Conservation (phyloP, 2,888 invertebrate genomes). For the Metacarcinus magister region DNA sequence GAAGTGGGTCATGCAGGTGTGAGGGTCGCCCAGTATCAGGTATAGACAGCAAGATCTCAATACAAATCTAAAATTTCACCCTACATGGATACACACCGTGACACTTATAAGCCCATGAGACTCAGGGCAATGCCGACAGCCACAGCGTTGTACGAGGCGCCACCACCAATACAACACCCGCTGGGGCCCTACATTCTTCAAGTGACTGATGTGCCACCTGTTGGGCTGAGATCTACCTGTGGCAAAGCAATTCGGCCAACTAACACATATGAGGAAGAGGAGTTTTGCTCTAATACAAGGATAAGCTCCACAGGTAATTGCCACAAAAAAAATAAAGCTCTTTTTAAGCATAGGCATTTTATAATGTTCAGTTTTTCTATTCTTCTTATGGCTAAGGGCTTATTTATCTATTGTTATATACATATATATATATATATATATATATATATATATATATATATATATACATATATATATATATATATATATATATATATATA, state of each 20-base stretch:
- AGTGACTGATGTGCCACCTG: constrained; percentile 5
- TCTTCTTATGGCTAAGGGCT: not conserved
- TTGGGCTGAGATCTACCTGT: not conserved
- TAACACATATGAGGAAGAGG: not conserved
- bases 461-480: too few species aligned
- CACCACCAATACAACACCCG: not conserved
- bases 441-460: too few species aligned
- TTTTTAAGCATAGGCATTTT: not conserved
- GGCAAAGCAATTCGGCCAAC: not conserved
- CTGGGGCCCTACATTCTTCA: not conserved
- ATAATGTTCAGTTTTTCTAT: not conserved
- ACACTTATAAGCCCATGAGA: not conserved
- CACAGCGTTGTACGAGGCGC: not conserved
- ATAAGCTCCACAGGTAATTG: not conserved
- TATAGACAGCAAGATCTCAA: not conserved
- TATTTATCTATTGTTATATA: not conserved
- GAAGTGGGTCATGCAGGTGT: not conserved
- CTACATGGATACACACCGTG: not conserved
- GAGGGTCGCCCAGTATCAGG: not conserved
- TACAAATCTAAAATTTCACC: not conserved
- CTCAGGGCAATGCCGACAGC: too few species aligned
- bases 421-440: too few species aligned
- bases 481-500: too few species aligned
- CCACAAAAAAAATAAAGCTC: not conserved
- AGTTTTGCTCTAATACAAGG: not conserved